Evolutionary conservation across 92 coral and sea anemone genomes (phyloP).

Genomic region (Galaxea fascicularis): DNA sequence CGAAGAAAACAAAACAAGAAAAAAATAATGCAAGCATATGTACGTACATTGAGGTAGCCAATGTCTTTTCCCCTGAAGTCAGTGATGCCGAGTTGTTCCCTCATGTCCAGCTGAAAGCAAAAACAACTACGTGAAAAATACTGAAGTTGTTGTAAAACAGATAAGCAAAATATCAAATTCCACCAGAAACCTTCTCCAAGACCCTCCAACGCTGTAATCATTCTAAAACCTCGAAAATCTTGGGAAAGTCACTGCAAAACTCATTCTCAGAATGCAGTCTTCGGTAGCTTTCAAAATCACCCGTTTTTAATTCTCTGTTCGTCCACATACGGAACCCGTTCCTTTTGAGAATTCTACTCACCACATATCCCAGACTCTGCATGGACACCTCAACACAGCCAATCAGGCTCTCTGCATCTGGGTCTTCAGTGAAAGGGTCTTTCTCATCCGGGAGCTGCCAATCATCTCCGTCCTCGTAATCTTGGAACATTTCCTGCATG

Average conservation of each 20-base stretch:
- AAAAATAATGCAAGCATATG: not conserved
- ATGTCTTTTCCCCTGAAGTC: conserved; percentile 90
- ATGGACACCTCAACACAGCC: conserved; percentile 95
- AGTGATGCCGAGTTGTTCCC: conserved; percentile 90
- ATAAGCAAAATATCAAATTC: not conserved
- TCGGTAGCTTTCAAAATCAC: too few relatives aligned
- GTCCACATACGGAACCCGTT: not conserved
- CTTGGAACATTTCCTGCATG: conserved; percentile 95
- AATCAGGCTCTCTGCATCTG: conserved; percentile 83
- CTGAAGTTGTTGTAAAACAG: not conserved
- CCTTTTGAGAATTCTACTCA: conserved; percentile 34
- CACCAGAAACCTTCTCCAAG: not conserved
- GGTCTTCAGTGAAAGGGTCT: conserved; percentile 92
- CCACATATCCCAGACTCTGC: conserved; percentile 96
- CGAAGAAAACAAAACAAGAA: too few relatives aligned
- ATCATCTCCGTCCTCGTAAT: conserved; percentile 92
- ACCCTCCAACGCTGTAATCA: too few relatives aligned
- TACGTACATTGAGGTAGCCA: conserved; percentile 91
- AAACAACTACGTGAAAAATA: not conserved
- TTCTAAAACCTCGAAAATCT: too few relatives aligned
- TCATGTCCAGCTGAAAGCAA: conserved; percentile 85
- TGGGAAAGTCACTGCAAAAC: too few relatives aligned
- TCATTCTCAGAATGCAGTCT: too few relatives aligned
- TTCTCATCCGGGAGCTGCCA: conserved; percentile 95
- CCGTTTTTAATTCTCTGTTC: too few relatives aligned